Percentiles rank a stretch among this genome's conserved stretches.
phyloP scores from a whole-genome alignment of 2,888 invertebrate species.

The Aspidiotus rigidus region DNA sequence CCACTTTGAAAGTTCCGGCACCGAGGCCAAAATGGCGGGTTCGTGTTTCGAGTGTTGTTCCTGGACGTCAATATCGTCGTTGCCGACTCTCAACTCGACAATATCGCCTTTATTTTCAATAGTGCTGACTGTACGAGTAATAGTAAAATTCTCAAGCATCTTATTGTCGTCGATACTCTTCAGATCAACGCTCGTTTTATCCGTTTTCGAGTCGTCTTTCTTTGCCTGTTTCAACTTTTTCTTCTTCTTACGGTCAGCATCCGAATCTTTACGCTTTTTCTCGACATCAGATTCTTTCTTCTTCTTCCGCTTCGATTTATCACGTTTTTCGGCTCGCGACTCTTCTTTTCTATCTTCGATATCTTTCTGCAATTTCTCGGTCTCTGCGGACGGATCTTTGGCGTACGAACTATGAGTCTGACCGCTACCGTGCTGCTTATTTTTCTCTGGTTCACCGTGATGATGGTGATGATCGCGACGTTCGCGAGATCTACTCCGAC shows the following conservation, averaged over 20 bases:
- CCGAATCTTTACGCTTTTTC: conserved; percentile 40
- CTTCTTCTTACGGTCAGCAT: conserved; percentile 41
- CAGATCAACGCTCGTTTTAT: conserved; percentile 34
- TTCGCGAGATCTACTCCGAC: conserved; percentile 15
- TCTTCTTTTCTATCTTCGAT: conserved; percentile 36
- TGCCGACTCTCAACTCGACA: conserved; percentile 26
- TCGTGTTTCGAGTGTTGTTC: conserved; percentile 44
- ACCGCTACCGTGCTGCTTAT: conserved; percentile 10
- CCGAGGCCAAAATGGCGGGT: conserved; percentile 57
- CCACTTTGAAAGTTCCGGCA: conserved; percentile 82
- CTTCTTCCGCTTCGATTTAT: conserved; percentile 39
- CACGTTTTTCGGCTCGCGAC: conserved; percentile 36
- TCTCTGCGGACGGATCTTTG: not conserved
- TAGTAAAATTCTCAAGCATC: not conserved
- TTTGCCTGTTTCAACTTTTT: conserved; percentile 39
- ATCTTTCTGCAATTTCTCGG: conserved; percentile 10
- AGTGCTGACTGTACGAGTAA: conserved; percentile 38
- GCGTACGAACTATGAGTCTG: not conserved
- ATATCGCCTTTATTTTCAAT: conserved; percentile 34
- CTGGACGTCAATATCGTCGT: not conserved
- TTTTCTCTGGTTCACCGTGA: not conserved
- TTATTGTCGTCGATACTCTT: conserved; percentile 38
- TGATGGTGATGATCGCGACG: conserved; percentile 8
- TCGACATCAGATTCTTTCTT: conserved; percentile 41
- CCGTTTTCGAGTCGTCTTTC: conserved; percentile 39